A percentile compares a stretch with the other conserved stretches of the same genome.
phyloP scores from a whole-genome alignment of 1,140 invertebrate species.

The Musca domestica region DNA sequence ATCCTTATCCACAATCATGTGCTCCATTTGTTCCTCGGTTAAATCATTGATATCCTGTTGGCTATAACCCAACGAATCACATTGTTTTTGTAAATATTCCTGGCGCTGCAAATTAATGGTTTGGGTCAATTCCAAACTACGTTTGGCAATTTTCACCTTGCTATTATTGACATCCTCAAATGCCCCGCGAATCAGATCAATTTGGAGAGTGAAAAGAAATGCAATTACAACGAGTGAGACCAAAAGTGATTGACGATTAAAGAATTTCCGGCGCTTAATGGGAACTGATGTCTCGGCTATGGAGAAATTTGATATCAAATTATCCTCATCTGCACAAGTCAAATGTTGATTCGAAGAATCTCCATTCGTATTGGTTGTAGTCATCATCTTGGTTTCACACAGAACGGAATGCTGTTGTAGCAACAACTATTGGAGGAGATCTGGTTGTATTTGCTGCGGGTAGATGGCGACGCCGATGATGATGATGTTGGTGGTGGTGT shows the following conservation, averaged over 20 bases:
- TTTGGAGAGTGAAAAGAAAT: conserved; percentile 22
- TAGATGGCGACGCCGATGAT: not conserved
- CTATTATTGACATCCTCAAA: conserved; percentile 52
- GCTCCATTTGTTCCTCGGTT: conserved; percentile 62
- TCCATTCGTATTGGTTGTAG: not conserved
- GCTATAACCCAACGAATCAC: conserved; percentile 57
- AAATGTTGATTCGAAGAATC: not conserved
- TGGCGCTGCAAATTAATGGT: conserved; percentile 64
- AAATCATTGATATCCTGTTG: conserved; percentile 53
- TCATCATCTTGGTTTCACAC: conserved; percentile 22
- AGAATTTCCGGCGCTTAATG: not conserved
- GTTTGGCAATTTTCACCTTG: conserved; percentile 52
- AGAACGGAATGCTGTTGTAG: conserved; percentile 7
- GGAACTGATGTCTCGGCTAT: not conserved
- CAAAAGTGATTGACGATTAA: conserved; percentile 20
- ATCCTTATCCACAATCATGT: conserved; percentile 77
- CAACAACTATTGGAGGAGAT: not conserved
- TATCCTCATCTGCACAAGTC: too few relatives aligned
- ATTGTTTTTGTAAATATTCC: conserved; percentile 67
- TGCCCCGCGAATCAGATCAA: conserved; percentile 27
- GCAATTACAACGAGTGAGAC: conserved; percentile 4
- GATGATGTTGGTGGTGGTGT: not conserved
- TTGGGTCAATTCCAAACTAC: conserved; percentile 61
- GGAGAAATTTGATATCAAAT: too few relatives aligned
- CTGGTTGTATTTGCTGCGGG: not conserved